Base-by-base conservation (phyloP, 2,797 vertebrate genomes). In the Catamblyrhynchus diadema region DNA sequence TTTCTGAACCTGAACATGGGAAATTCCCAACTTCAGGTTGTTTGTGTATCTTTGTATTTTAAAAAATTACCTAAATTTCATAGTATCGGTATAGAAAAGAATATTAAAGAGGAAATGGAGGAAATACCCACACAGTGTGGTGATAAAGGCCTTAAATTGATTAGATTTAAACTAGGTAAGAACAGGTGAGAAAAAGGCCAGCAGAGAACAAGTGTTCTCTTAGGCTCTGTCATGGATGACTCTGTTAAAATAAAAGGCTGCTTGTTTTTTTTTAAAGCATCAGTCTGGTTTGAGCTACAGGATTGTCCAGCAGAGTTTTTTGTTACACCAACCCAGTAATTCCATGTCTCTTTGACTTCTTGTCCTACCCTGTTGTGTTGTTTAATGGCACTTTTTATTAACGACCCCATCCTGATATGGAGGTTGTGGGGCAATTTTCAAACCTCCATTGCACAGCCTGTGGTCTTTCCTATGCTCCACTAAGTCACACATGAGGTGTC, bases 61-160 rank as follows among this genome's bases (percentile, higher is more conserved):
- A 9, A 90, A 93, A 93, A 71, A n/a, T 45, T n/a, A 32, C 19
- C 21, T 60, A 64, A 33, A n/a, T 56, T 93, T 95, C 39, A 17
- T 77, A 78, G 33, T 86, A 65, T 30, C 51, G 48, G 6, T 65
- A 19, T 92, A n/a, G 78, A 4, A 35, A 75, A 82, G 18, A 37
- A 14, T 48, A 47, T 67, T 64, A n/a, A 50, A 72, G 82, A 51
- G n/a, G 18, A 83, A 66, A 67, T 78, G 12, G 62, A 64, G 32
- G 12, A n/a, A 93, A 71, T 93, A 86, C 35, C 33, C 86, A 70
- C 19, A 32, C 20, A 78, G 37, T 50, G 8, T 22, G 2, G 2
- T 93, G n/a, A 79, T 81, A 90, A 89, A 89, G 65, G 37, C 72
- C 23, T 85, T 28, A 81, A 81, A 93, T 48, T 86, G 25, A 67